These are phyloP conservation scores for Pipistrellus pygmaeus DNA, from an alignment of 2,797 vertebrate genomes.

Conservation along the genomic window DNA sequence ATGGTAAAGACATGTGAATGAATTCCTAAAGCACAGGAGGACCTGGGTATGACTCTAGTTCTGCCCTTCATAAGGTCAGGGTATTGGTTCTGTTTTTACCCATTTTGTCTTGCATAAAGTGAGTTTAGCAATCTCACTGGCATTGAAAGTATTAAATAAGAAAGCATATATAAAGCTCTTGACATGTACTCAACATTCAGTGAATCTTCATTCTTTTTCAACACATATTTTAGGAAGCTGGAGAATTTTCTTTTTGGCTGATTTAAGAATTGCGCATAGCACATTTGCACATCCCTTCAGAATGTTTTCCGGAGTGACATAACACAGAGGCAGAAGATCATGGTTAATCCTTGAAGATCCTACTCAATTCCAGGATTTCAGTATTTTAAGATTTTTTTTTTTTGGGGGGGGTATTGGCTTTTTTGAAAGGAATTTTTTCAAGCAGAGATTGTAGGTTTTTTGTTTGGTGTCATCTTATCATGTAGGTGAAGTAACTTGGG, in stretches of 20 bases:
- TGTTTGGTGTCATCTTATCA: neutral
- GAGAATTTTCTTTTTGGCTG: conserved; percentile 20
- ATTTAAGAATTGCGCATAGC: neutral
- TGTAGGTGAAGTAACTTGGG: neutral
- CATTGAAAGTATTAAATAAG: conserved; percentile 16
- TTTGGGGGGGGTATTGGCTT: neutral
- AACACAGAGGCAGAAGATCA: neutral
- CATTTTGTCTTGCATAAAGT: conserved; percentile 44
- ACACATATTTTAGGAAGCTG: neutral
- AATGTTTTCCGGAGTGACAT: neutral
- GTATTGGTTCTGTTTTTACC: neutral
- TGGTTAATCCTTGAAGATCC: neutral
- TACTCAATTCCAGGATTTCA: neutral
- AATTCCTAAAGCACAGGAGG: neutral
- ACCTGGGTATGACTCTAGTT: neutral
- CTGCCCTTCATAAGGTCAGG: neutral
- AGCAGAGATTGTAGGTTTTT: neutral
- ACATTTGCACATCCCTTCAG: neutral
- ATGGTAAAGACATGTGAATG: too few species aligned
- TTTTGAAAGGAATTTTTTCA: neutral
- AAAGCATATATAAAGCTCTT: neutral
- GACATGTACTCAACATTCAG: neutral
- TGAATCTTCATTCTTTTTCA: neutral
- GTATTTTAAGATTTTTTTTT: neutral
- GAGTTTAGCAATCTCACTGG: neutral